These are phyloP conservation scores for Sebastes iracundus DNA, from an alignment of 2,797 vertebrate species.

Conservation along the genomic window DNA sequence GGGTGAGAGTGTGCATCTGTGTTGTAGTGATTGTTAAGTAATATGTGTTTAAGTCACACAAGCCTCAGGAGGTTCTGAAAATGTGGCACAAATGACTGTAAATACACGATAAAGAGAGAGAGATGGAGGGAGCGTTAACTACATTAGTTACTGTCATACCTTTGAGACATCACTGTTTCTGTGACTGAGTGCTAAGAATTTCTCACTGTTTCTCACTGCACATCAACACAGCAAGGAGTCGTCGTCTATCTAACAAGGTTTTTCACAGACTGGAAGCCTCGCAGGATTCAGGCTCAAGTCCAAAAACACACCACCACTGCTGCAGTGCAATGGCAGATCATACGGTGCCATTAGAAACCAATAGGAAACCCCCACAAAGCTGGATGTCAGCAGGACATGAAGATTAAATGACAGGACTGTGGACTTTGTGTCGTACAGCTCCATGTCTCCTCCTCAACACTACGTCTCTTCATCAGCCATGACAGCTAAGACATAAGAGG, in stretches of 20 bases:
- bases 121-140: conserved; percentile 5
- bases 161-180: conserved; percentile 31
- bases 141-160: conserved; percentile 18
- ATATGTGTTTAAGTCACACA: conserved; percentile 14
- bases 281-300: not conserved
- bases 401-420: not conserved
- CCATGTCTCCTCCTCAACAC: not conserved
- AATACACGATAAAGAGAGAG: conserved; percentile 14
- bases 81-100: conserved; percentile 45
- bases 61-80: conserved; percentile 33
- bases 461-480: not conserved
- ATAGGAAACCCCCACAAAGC: not conserved
- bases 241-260: conserved; percentile 39
- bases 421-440: not conserved
- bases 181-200: conserved; percentile 3
- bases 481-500: conserved; percentile 8
- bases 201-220: conserved; percentile 11
- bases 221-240: conserved; percentile 12
- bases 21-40: not conserved
- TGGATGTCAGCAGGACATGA: not conserved
- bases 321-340: not conserved
- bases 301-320: not conserved
- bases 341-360: not conserved
- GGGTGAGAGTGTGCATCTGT: not conserved
- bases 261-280: conserved; percentile 13